Evolutionary conservation across 2,888 invertebrate genomes (phyloP).

Genomic region (Stenotaenia linearis): DNA sequence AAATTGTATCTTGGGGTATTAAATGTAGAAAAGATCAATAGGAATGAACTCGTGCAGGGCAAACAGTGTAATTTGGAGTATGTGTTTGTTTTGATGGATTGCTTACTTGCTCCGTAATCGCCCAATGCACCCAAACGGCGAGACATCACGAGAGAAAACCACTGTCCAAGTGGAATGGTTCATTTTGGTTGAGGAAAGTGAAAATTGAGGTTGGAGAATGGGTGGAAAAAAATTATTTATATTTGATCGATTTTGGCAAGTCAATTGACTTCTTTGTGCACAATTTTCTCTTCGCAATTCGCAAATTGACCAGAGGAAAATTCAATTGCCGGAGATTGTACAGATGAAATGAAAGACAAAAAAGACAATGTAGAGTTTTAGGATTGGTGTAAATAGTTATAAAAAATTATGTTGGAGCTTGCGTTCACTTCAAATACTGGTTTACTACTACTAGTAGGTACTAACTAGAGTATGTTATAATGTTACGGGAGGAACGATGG

Average conservation of each 20-base stretch:
- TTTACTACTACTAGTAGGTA: too few species aligned
- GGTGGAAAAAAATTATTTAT: background rate
- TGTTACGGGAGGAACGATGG: too few species aligned
- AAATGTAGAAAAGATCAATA: background rate
- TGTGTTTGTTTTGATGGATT: conserved; percentile 13
- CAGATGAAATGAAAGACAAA: too few species aligned
- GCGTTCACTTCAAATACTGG: too few species aligned
- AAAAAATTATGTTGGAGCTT: too few species aligned
- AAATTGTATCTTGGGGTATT: background rate
- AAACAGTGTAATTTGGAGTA: background rate
- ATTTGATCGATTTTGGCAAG: background rate
- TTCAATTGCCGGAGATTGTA: background rate
- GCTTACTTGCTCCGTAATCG: conserved; percentile 7
- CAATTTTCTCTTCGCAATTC: background rate
- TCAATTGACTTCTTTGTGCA: background rate
- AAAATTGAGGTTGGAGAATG: background rate
- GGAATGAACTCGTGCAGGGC: background rate
- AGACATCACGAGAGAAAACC: background rate
- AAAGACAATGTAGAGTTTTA: too few species aligned
- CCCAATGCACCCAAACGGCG: background rate
- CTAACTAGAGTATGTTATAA: too few species aligned
- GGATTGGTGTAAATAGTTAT: too few species aligned
- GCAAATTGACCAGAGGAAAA: background rate
- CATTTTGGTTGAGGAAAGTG: background rate
- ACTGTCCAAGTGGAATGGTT: background rate